phyloP scores from a whole-genome alignment of 2,888 invertebrate species.

The Patella ulyssiponensis region DNA sequence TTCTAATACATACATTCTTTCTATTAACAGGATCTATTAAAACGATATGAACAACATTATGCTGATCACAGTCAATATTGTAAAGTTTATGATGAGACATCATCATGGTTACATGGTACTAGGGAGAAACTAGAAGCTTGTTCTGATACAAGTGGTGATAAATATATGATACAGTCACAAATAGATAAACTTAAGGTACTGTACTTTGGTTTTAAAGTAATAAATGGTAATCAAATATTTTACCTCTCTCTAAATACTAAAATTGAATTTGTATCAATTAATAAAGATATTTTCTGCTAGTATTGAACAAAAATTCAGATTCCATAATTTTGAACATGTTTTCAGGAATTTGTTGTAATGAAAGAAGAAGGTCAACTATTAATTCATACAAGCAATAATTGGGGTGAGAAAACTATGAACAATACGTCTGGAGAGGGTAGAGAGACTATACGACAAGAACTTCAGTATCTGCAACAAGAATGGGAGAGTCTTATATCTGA shows the following conservation, averaged over 20 bases:
- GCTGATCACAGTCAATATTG: slow-evolving; percentile 90
- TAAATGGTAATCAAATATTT: background rate
- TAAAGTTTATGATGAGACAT: slow-evolving; percentile 80
- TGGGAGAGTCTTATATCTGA: slow-evolving; percentile 87
- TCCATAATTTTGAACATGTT: background rate
- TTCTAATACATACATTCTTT: no score
- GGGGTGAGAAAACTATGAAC: slow-evolving; percentile 90
- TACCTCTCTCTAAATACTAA: background rate
- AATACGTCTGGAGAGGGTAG: slow-evolving; percentile 93
- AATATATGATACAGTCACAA: slow-evolving; percentile 63
- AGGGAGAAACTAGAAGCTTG: slow-evolving; percentile 89
- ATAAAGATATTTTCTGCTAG: no score
- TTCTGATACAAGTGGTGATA: slow-evolving; percentile 80
- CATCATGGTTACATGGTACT: slow-evolving; percentile 87
- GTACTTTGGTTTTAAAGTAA: no score
- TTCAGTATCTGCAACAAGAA: slow-evolving; percentile 88
- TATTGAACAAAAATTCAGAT: no score
- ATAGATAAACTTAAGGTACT: slow-evolving; percentile 65
- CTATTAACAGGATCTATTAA: slow-evolving; percentile 59
- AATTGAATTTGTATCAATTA: no score
- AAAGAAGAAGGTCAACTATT: slow-evolving; percentile 94
- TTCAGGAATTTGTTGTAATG: slow-evolving; percentile 86
- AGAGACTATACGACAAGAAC: slow-evolving; percentile 85
- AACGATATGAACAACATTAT: slow-evolving; percentile 81
- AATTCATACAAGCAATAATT: slow-evolving; percentile 89